These are phyloP conservation scores for Pachyseris speciosa DNA, from an alignment of 64 coral and sea anemone genomes.

Conservation along the genomic window DNA sequence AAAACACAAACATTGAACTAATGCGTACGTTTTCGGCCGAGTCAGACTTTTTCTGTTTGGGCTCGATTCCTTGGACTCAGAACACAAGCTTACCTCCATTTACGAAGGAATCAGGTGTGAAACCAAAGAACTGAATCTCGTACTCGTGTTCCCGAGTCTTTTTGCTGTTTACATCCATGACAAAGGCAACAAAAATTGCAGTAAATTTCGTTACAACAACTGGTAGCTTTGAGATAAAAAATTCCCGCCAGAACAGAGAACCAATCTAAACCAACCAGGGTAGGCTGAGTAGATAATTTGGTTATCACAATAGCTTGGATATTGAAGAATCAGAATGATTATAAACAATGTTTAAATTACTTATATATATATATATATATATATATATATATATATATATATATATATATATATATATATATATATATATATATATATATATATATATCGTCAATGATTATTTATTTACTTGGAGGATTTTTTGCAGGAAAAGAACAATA, in stretches of 20 bases:
- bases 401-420: too few relatives aligned
- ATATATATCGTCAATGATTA: not conserved
- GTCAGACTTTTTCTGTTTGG: not conserved
- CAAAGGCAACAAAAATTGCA: not conserved
- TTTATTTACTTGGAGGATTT: not conserved
- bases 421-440: not conserved
- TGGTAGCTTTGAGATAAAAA: too few relatives aligned
- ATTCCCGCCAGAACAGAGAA: not conserved
- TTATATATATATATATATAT: too few relatives aligned
- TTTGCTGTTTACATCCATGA: conserved; percentile 30
- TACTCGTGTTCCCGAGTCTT: conserved; percentile 68
- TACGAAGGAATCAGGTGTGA: conserved; percentile 86
- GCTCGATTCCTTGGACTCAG: not conserved
- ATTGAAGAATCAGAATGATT: too few relatives aligned
- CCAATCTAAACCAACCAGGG: not conserved
- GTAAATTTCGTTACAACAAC: too few relatives aligned
- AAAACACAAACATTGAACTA: not conserved
- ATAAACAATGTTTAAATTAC: too few relatives aligned
- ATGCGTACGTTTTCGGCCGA: not conserved
- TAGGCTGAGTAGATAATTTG: not conserved
- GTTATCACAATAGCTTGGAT: not conserved
- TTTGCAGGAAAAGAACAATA: not conserved
- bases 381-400: too few relatives aligned
- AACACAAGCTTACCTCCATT: conserved; percentile 78
- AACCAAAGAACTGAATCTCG: conserved; percentile 90